Base-by-base conservation (phyloP, 2,113 vertebrate genomes). In the Erythrocercus mccallii region DNA sequence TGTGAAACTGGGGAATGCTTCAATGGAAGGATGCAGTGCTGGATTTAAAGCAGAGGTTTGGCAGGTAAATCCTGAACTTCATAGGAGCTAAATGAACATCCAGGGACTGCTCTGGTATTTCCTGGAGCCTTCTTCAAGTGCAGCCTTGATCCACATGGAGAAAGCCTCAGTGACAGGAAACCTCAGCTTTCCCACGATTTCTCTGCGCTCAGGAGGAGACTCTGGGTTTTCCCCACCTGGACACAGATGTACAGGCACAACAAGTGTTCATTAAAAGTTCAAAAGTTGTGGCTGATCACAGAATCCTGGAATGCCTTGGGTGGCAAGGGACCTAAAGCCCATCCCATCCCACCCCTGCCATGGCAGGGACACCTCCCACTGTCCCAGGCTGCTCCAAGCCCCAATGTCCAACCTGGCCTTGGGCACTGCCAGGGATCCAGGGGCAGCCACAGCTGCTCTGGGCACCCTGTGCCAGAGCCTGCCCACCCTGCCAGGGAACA, bases 281-380 rank as follows among this genome's bases (percentile, higher is more conserved):
- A 33, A 6, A 11, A 53, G 15, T 4, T 48, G 62, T 35, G n/a
- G 57, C 14, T 64, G 57, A 54, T 54, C 40, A 38, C 5, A 33
- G 11, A 84, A 19, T 33, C 14, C 7, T 45, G 38, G 28, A n/a
- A 44, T 68, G 53, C 4, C 2, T 51, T 76, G 31, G 15, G 15
- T 48, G 3, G 27, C 20, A 65, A 62, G 18, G 47, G 35, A 56
- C 3, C 1, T 40, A 13, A 57, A 74, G 0, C 15, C 0, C 42
- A 12, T 4, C 58, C 40, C 0, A 0, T 21, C 0, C 42, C 69
- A 12, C 23, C 40, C 30, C 37, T 37, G 44, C 53, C 71, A 17
- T 44, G 37, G 27, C 62, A 68, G 62, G 51, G 62, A 47, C 51
- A 33, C 22, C 51, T 81, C 0, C 78, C 62, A 57, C 40, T 64